phyloP scores from a whole-genome alignment of 2,888 invertebrate species.

The Caenorhabditis sp. region DNA sequence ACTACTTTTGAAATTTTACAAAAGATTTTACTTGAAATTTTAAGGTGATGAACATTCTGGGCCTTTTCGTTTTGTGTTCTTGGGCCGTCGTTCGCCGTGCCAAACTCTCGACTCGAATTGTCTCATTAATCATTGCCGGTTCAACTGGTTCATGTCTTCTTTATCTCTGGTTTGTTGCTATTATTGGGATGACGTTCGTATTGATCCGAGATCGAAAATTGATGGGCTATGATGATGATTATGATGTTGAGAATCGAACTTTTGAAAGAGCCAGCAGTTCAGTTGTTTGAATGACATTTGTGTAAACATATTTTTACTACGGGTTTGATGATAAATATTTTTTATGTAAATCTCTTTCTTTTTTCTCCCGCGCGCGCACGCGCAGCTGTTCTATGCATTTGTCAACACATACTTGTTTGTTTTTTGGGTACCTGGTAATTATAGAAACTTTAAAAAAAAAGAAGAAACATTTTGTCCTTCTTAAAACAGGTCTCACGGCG shows the following conservation, averaged over 20 bases:
- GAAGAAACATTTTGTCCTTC: no score
- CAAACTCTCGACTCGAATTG: slow-evolving; percentile 19
- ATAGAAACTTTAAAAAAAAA: no score
- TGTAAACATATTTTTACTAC: no score
- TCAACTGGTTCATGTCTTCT: slow-evolving; percentile 34
- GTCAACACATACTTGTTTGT: no score
- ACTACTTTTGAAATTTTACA: background rate
- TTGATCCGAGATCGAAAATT: slow-evolving; percentile 57
- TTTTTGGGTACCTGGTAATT: no score
- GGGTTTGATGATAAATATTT: no score
- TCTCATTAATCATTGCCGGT: slow-evolving; percentile 42
- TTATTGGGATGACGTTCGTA: slow-evolving; percentile 57
- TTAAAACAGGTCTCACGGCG: no score
- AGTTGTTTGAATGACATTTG: slow-evolving; percentile 18
- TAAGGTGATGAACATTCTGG: slow-evolving; percentile 23
- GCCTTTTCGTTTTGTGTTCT: slow-evolving; percentile 24
- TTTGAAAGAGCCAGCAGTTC: slow-evolving; percentile 44
- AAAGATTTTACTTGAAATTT: background rate
- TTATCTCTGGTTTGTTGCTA: slow-evolving; percentile 58
- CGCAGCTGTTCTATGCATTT: no score
- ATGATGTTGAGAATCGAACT: slow-evolving; percentile 37
- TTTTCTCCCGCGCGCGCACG: no score
- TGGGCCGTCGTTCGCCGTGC: slow-evolving; percentile 34
- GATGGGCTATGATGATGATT: slow-evolving; percentile 44
- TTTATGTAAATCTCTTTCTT: no score